These are phyloP conservation scores for Brachionus paranguensis DNA, from an alignment of 1,140 invertebrate genomes.

Conservation along the genomic window DNA sequence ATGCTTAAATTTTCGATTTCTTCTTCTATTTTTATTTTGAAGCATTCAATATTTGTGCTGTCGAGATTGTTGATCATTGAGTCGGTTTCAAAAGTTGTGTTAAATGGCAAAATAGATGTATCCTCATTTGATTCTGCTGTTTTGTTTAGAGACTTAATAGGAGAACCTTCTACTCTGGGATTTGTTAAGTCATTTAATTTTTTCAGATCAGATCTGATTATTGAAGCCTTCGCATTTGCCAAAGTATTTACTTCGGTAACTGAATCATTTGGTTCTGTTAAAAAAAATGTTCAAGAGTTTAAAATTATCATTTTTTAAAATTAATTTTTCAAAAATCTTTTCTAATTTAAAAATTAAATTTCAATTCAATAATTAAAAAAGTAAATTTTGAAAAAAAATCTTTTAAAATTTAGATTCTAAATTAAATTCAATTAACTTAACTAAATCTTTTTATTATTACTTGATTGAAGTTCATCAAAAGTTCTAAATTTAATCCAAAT, in stretches of 20 bases:
- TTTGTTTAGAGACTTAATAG: neutral
- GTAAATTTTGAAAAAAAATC: too few relatives aligned
- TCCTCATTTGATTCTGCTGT: neutral
- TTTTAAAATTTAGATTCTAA: too few relatives aligned
- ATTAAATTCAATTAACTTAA: too few relatives aligned
- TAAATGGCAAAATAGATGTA: neutral
- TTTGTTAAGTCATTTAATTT: neutral
- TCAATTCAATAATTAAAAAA: too few relatives aligned
- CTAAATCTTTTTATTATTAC: neutral
- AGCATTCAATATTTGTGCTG: neutral
- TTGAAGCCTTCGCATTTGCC: neutral
- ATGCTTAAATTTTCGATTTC: neutral
- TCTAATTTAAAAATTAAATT: too few relatives aligned
- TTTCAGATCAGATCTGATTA: neutral
- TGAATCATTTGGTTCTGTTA: slow-evolving; percentile 19
- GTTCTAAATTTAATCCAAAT: neutral
- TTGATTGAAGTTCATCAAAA: neutral
- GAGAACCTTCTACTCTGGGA: neutral
- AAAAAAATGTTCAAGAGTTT: too few relatives aligned
- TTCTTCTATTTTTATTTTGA: neutral
- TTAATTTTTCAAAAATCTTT: too few relatives aligned
- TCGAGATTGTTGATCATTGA: neutral
- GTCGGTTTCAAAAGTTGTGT: neutral
- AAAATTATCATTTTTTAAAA: too few relatives aligned
- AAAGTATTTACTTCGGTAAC: neutral